Base-by-base conservation (phyloP, 37 sponge, comb jelly and placozoan genomes). In the Theonella swinhoei region DNA sequence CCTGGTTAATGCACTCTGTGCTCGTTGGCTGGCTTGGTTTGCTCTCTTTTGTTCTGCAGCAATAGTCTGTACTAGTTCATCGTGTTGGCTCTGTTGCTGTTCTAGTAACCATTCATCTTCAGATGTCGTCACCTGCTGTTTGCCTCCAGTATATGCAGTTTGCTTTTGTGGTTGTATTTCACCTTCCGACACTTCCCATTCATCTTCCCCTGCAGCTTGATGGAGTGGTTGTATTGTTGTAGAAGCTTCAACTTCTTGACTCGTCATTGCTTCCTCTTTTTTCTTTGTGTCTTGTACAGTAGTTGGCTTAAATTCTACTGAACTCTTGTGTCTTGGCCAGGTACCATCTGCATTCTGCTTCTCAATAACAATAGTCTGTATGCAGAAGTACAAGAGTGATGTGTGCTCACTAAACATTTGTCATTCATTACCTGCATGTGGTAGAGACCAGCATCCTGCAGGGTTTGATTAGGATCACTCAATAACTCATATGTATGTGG, bases 401-500 rank as follows among this genome's bases (percentile, higher is more conserved):
- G n/a, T n/a, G n/a, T n/a, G n/a, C n/a, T n/a, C n/a, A n/a, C n/a
- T n/a, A n/a, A n/a, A n/a, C n/a, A n/a, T n/a, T n/a, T n/a, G n/a
- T n/a, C n/a, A 47, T 47, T 47, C 7, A 7, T 7, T 47, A 94
- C 86, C 89, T 94, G 95, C 23, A 85, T 86, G 35, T 80, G 78
- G 75, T 91, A 91, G 59, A 94, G 74, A 5, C 89, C 92, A 39
- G 80, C 88, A 80, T 94, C 95, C 35, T 88, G 85, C 39, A 94
- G 31, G 4, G 88, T 78, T 58, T 91, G 82, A 1, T 70, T 63
- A 17, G 75, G 72, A 32, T 71, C 62, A 32, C 36, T 66, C n/a
- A 94, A 85, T 20, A 83, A 84, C 61, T 96, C 96, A 64, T 91
- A 96, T 0, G 89, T 66, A 77, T 80, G 76, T 37, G 88, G 87